A percentile compares a stretch with the other conserved stretches of the same genome.
These are phyloP conservation scores for Cacatua alba DNA, from an alignment of 2,113 vertebrate genomes.

Conservation along the genomic window DNA sequence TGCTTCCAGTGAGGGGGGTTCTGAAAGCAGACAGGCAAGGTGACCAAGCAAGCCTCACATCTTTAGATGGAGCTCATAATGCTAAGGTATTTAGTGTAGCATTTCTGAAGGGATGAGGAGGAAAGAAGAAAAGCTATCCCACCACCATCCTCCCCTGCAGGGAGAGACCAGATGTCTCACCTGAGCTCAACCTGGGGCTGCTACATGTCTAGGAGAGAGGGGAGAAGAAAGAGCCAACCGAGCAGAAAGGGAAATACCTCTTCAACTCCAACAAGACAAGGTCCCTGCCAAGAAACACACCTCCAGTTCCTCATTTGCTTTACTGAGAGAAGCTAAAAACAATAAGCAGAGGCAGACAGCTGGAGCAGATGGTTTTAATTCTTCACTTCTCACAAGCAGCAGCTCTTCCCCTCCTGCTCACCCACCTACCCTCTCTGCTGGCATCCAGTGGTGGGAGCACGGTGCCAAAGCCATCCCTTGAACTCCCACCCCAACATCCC, in stretches of 20 bases:
- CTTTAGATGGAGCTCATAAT: background rate
- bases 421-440: background rate
- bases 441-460: background rate
- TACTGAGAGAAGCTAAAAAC: background rate
- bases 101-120: background rate
- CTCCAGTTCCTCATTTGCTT: background rate
- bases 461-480: background rate
- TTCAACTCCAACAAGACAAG: background rate
- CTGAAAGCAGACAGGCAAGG: background rate
- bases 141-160: background rate
- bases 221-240: background rate
- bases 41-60: background rate
- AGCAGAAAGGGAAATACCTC: background rate
- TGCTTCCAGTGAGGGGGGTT: background rate
- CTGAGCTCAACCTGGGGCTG: background rate
- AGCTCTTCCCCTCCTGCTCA: background rate
- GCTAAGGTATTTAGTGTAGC: accelerated
- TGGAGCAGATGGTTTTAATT: constrained; percentile 17
- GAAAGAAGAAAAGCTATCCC: background rate
- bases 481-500: background rate
- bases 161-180: background rate
- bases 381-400: background rate
- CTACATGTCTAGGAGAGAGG: background rate
- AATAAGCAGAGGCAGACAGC: background rate
- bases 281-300: background rate